Evolutionary conservation across 92 coral and sea anemone genomes (phyloP).

Genomic region (Heteractis magnifica): DNA sequence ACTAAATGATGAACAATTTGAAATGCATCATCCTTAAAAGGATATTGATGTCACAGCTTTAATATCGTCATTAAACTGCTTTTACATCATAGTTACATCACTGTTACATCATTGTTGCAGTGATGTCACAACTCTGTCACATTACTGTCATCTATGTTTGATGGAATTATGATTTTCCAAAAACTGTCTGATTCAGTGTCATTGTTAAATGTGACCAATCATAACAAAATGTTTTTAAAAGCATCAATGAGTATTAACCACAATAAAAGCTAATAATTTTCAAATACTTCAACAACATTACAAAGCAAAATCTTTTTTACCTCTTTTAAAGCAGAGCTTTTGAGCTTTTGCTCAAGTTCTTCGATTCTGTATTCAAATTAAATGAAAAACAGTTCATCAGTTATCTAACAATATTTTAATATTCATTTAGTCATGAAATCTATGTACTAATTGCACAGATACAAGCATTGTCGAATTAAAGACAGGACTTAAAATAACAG

Average conservation of each 20-base stretch:
- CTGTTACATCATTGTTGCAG: background rate
- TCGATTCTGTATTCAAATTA: constrained; percentile 8
- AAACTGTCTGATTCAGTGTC: no score
- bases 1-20: background rate
- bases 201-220: no score
- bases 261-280: background rate
- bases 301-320: background rate
- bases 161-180: background rate
- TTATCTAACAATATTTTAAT: no score
- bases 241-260: no score
- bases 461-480: no score
- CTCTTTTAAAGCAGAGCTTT: background rate
- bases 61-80: background rate
- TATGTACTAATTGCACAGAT: no score
- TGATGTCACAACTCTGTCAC: background rate
- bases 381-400: background rate
- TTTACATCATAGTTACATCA: background rate
- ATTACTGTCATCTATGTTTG: background rate
- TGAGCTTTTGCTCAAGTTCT: background rate
- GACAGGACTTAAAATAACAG: no score
- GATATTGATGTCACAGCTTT: background rate
- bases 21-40: background rate
- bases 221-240: no score
- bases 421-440: no score
- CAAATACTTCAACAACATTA: background rate